A percentile compares a stretch with the other conserved stretches of the same genome.
phyloP scores from a whole-genome alignment of 2,888 invertebrate species.

The Rhagonycha lutea region DNA sequence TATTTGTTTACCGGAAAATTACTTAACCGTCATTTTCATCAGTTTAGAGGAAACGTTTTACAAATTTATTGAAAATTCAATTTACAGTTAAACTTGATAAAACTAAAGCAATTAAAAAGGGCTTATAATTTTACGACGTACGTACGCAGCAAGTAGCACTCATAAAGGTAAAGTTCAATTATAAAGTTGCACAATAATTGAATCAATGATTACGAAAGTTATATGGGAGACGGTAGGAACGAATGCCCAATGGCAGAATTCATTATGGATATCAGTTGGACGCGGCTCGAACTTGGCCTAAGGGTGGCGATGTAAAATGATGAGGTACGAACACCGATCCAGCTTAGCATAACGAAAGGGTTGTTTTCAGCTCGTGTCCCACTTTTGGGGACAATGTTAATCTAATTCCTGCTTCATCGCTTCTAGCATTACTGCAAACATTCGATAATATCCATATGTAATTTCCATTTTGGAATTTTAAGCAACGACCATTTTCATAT shows the following conservation, averaged over 20 bases:
- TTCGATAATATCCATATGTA: constrained; percentile 25
- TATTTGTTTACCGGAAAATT: neutral
- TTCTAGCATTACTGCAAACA: constrained; percentile 22
- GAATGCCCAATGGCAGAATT: constrained; percentile 25
- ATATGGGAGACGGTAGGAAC: constrained; percentile 15
- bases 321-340: constrained; percentile 18
- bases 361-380: constrained; percentile 26
- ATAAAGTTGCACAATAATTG: constrained; percentile 35
- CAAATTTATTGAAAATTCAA: neutral
- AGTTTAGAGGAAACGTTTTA: neutral
- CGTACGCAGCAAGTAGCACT: neutral
- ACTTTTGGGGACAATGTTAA: constrained; percentile 22
- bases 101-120: neutral
- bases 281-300: constrained; percentile 8
- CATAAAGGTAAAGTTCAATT: constrained; percentile 32
- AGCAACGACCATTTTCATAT: neutral
- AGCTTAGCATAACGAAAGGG: constrained; percentile 24
- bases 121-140: neutral
- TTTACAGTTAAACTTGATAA: neutral
- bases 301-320: constrained; percentile 9
- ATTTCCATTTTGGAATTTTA: constrained; percentile 21
- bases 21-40: neutral
- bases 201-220: constrained; percentile 35
- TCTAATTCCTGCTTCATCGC: constrained; percentile 24
- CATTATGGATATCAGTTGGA: constrained; percentile 26